phyloP scores from a whole-genome alignment of 2,113 vertebrate species.

The Paralichthys olivaceus region DNA sequence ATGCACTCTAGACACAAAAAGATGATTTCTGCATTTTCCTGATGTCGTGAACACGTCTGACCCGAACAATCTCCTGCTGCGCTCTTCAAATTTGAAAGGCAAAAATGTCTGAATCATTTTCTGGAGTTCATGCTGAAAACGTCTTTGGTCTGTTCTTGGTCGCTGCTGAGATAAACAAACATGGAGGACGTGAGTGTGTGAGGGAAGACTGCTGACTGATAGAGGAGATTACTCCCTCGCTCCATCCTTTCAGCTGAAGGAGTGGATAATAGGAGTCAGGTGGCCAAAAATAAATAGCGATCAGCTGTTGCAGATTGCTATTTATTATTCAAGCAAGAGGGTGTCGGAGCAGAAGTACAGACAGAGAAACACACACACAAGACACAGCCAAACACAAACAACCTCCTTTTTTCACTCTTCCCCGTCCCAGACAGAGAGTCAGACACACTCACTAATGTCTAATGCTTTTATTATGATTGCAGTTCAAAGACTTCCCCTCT shows the following conservation, averaged over 20 bases:
- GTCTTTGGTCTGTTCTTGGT: background rate
- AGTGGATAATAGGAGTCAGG: slow-evolving; percentile 53
- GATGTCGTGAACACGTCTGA: background rate
- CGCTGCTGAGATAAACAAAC: slow-evolving; percentile 22
- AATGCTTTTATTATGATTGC: slow-evolving; percentile 29
- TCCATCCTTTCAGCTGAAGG: slow-evolving; percentile 37
- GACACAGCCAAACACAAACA: slow-evolving; percentile 41
- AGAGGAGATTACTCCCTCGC: background rate
- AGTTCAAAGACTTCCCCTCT: slow-evolving; percentile 53
- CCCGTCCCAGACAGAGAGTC: background rate
- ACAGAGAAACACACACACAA: slow-evolving; percentile 36
- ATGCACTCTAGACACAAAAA: background rate
- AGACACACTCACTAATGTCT: slow-evolving; percentile 12
- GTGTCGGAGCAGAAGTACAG: slow-evolving; percentile 44
- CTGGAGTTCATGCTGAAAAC: background rate
- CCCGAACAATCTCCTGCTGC: too few species aligned
- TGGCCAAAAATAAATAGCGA: too few species aligned
- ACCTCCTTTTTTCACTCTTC: slow-evolving; percentile 14
- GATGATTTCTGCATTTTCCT: background rate
- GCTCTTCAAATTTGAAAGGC: too few species aligned
- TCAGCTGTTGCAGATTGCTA: too few species aligned
- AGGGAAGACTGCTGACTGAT: slow-evolving; percentile 13
- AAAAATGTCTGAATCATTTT: background rate
- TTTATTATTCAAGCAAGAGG: slow-evolving; percentile 67
- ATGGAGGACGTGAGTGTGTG: slow-evolving; percentile 3